A percentile compares a stretch with the other conserved stretches of the same genome.
phyloP scores from a whole-genome alignment of 2,113 vertebrate genomes.

The Panthera tigris region DNA sequence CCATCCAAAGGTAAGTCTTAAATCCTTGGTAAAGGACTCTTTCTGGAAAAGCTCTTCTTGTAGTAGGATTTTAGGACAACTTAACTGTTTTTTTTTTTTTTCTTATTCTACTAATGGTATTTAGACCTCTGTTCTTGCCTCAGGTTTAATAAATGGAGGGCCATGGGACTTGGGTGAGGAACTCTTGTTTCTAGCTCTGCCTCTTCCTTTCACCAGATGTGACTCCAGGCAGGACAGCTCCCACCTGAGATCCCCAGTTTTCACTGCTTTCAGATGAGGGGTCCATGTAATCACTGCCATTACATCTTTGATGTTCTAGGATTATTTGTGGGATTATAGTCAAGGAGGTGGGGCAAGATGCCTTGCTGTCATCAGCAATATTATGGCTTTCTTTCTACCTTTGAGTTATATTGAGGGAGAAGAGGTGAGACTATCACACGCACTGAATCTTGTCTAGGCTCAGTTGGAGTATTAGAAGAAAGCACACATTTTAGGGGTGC shows the following conservation, averaged over 20 bases:
- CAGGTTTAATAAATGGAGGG: background rate
- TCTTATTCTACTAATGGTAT: background rate
- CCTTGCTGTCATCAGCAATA: background rate
- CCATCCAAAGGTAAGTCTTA: background rate
- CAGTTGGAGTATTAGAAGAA: background rate
- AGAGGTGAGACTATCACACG: background rate
- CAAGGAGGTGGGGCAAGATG: background rate
- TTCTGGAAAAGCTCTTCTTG: background rate
- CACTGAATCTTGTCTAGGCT: background rate
- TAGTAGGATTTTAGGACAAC: background rate
- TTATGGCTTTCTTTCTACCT: background rate
- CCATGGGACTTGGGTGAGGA: background rate
- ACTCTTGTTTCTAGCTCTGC: background rate
- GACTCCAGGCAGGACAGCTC: background rate
- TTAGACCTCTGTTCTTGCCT: background rate
- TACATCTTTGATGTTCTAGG: background rate
- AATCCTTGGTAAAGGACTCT: background rate
- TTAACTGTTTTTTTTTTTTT: background rate
- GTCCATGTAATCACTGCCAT: background rate
- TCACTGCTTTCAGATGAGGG: background rate
- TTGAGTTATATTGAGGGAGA: background rate
- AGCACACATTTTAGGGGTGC: background rate
- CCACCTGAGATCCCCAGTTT: background rate
- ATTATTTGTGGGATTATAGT: background rate
- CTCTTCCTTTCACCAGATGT: background rate